A percentile compares a stretch with the other conserved stretches of the same genome.
Conservation (phyloP, 2,797 vertebrate species). For the Gymnopithys bicolor region DNA sequence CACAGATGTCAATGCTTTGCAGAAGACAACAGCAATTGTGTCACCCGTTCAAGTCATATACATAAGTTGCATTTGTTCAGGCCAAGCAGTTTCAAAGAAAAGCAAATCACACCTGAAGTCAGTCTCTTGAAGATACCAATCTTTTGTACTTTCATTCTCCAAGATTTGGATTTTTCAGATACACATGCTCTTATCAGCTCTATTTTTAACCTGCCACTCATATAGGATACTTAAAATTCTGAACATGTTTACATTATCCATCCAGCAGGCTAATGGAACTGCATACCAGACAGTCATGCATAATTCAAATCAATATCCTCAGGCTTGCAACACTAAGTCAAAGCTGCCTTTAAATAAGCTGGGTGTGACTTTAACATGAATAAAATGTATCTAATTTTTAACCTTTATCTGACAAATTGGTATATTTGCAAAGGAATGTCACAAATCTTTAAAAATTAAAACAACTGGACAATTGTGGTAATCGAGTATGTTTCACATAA, state of each 20-base stretch:
- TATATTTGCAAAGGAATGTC: constrained; percentile 63
- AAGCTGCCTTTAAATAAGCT: constrained; percentile 81
- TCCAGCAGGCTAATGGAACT: constrained; percentile 82
- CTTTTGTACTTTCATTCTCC: constrained; percentile 49
- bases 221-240: constrained; percentile 83
- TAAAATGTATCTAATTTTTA: constrained; percentile 78
- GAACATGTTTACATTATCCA: constrained; percentile 83
- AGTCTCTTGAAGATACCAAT: constrained; percentile 50
- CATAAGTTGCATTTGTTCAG: background rate
- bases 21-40: background rate
- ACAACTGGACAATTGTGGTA: constrained; percentile 32
- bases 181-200: constrained; percentile 78
- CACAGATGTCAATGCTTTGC: background rate
- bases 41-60: background rate
- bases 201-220: constrained; percentile 82
- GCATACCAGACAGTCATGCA: constrained; percentile 83
- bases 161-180: constrained; percentile 74
- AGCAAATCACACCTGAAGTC: constrained; percentile 43
- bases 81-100: constrained; percentile 13
- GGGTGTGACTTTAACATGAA: constrained; percentile 80
- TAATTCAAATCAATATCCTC: constrained; percentile 84
- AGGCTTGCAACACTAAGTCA: constrained; percentile 81
- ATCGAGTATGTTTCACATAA: constrained; percentile 14
- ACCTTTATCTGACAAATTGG: constrained; percentile 77
- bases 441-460: constrained; percentile 67